These are phyloP conservation scores for Muricea muricata DNA, from an alignment of 92 coral and sea anemone genomes.

Conservation along the genomic window DNA sequence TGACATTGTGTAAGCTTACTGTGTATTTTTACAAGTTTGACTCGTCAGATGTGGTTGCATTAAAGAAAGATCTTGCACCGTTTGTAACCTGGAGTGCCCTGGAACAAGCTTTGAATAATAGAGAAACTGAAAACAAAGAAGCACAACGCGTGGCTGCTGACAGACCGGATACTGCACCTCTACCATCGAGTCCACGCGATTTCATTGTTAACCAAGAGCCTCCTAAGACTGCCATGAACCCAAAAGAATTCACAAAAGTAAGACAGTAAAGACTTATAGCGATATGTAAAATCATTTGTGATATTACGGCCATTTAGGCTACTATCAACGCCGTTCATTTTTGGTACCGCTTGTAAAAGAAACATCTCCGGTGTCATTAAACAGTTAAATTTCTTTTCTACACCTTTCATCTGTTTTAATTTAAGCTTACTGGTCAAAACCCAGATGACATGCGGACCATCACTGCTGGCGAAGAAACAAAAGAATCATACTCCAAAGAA, in stretches of 20 bases:
- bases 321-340: too few relatives aligned
- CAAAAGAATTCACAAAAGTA: constrained; percentile 75
- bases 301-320: too few relatives aligned
- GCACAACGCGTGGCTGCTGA: constrained; percentile 44
- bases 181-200: constrained; percentile 65
- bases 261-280: background rate
- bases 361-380: too few relatives aligned
- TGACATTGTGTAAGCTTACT: background rate
- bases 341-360: too few relatives aligned
- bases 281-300: too few relatives aligned
- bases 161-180: constrained; percentile 55
- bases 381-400: too few relatives aligned
- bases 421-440: background rate
- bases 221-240: constrained; percentile 85
- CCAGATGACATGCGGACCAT: background rate
- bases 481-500: constrained; percentile 21
- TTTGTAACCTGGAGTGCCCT: constrained; percentile 96
- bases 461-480: constrained; percentile 1
- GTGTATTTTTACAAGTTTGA: background rate
- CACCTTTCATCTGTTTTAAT: background rate
- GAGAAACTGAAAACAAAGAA: constrained; percentile 49
- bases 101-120: constrained; percentile 88
- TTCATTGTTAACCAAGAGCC: constrained; percentile 59
- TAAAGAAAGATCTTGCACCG: constrained; percentile 75
- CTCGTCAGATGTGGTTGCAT: constrained; percentile 57